Evolutionary conservation across 2,888 invertebrate species (phyloP).

Genomic region (Labia minor): DNA sequence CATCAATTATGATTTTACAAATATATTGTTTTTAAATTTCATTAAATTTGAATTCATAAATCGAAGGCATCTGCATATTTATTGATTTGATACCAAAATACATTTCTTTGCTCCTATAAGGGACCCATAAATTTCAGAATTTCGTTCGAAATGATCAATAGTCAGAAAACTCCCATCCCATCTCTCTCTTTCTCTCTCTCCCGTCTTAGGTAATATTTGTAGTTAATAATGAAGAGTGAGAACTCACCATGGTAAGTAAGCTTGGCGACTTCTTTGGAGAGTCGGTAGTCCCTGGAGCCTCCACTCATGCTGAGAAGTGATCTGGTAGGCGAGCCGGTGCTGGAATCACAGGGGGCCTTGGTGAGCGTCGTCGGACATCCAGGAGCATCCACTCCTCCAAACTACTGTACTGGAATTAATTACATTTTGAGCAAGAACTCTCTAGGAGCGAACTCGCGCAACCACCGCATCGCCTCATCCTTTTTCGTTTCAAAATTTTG

Average conservation of each 20-base stretch:
- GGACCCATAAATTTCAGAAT: too few species aligned
- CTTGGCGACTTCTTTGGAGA: conserved; percentile 14
- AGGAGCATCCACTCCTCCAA: background rate
- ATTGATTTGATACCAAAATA: too few species aligned
- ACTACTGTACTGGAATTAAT: background rate
- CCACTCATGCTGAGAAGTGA: background rate
- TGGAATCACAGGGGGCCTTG: background rate
- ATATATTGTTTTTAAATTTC: too few species aligned
- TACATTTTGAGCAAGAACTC: background rate
- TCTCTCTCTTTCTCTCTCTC: too few species aligned
- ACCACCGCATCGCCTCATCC: background rate
- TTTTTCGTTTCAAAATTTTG: background rate
- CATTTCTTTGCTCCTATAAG: too few species aligned
- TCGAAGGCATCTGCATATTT: too few species aligned
- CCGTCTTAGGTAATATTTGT: too few species aligned
- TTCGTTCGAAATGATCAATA: too few species aligned
- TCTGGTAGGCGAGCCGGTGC: background rate
- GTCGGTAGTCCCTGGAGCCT: conserved; percentile 17
- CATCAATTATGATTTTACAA: too few species aligned
- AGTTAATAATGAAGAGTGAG: too few species aligned
- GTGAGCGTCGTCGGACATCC: background rate
- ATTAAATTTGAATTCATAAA: too few species aligned
- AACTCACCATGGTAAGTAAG: conserved; percentile 17
- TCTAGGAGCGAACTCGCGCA: background rate
- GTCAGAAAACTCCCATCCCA: too few species aligned